Conservation (phyloP, 2,888 invertebrate species). For the Elegia similella region DNA sequence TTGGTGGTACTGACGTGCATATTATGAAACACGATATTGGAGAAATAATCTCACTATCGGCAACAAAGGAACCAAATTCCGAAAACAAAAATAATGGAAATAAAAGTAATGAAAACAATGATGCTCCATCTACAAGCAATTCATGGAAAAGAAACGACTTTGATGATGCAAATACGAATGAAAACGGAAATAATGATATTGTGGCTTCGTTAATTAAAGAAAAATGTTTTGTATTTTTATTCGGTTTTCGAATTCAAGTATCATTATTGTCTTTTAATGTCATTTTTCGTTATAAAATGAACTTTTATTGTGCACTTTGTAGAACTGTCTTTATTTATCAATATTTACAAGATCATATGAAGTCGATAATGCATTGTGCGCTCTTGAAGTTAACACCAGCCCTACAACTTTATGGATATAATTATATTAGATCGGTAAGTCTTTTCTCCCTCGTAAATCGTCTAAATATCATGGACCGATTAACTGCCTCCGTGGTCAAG, state of each 20-base stretch:
- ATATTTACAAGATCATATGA: not conserved
- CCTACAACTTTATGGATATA: not conserved
- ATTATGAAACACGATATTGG: not conserved
- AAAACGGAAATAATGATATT: not conserved
- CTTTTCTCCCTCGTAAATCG: not conserved
- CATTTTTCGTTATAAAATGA: not conserved
- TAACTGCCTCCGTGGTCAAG: too few species aligned
- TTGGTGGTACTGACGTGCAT: not conserved
- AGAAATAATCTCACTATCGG: not conserved
- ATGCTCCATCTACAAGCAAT: not conserved
- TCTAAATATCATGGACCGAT: too few species aligned
- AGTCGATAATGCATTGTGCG: not conserved
- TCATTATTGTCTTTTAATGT: not conserved
- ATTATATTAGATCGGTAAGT: slow-evolving; percentile 3
- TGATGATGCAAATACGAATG: not conserved
- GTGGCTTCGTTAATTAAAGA: not conserved
- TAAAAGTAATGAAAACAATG: not conserved
- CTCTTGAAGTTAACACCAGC: not conserved
- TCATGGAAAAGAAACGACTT: too few species aligned
- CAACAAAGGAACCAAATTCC: not conserved
- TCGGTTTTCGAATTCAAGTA: not conserved
- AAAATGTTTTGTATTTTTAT: not conserved
- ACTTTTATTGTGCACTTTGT: not conserved
- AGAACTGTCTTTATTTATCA: not conserved
- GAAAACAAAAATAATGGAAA: not conserved